These are phyloP conservation scores for Ischnus inquisitorius DNA, from an alignment of 2,888 invertebrate genomes.

Conservation along the genomic window DNA sequence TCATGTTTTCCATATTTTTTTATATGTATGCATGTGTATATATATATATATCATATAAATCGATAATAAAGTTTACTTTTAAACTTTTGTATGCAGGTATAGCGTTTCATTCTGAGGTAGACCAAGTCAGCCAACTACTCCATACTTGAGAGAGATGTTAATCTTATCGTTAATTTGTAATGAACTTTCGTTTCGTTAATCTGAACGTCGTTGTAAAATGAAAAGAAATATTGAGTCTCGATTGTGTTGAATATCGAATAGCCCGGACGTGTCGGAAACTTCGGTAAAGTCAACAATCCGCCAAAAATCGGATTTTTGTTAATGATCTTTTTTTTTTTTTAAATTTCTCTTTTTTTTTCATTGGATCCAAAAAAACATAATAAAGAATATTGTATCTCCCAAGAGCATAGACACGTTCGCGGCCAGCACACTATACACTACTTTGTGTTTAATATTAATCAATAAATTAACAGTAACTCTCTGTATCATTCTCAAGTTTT, in stretches of 20 bases:
- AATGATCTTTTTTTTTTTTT: conserved; percentile 13
- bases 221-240: conserved; percentile 20
- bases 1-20: conserved; percentile 62
- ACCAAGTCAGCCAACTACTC: conserved; percentile 79
- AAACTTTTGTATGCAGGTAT: conserved; percentile 79
- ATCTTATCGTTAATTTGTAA: conserved; percentile 40
- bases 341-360: conserved; percentile 17
- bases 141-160: conserved; percentile 66
- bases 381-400: conserved; percentile 70
- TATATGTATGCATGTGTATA: conserved; percentile 61
- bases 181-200: conserved; percentile 39
- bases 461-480: conserved; percentile 78
- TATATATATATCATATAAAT: conserved; percentile 70
- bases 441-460: conserved; percentile 74
- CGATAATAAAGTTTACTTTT: conserved; percentile 73
- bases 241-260: conserved; percentile 9
- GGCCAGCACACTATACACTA: conserved; percentile 73
- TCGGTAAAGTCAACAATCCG: conserved; percentile 17
- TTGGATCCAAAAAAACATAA: conserved; percentile 5
- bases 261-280: conserved; percentile 53
- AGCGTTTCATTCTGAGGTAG: conserved; percentile 82
- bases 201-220: conserved; percentile 46
- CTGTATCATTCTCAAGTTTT: conserved; percentile 61
- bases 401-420: conserved; percentile 74
- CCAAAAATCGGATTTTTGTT: not conserved